Evolutionary conservation across 2,113 vertebrate genomes (phyloP).

Genomic region (Crypturellus undulatus): DNA sequence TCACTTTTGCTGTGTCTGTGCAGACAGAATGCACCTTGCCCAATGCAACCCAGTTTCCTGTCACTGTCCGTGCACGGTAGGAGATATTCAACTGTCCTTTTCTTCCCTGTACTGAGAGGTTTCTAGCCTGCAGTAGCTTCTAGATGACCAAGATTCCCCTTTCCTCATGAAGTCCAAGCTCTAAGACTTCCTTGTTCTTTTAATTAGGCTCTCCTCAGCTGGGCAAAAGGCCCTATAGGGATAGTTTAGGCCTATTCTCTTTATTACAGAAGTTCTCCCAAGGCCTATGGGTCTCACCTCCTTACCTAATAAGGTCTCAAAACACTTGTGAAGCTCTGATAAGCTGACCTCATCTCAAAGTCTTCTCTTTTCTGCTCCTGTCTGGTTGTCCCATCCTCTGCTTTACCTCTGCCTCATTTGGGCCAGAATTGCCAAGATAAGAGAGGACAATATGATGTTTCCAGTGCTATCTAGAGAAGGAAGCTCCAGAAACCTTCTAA

Average conservation of each 20-base stretch:
- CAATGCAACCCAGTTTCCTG: background rate
- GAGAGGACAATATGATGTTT: background rate
- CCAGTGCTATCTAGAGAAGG: background rate
- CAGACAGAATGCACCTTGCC: background rate
- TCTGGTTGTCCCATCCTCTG: background rate
- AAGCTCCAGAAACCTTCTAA: background rate
- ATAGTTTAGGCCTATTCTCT: background rate
- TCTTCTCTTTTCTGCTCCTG: background rate
- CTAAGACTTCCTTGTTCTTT: background rate
- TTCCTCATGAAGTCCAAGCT: background rate
- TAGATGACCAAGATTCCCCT: background rate
- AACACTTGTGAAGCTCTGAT: background rate
- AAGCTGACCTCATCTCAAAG: background rate
- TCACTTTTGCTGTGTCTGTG: background rate
- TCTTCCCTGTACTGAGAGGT: background rate
- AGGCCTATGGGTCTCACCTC: background rate
- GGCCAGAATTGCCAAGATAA: background rate
- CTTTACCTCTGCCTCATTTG: background rate
- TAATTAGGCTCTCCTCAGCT: background rate
- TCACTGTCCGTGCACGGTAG: conserved; percentile 43
- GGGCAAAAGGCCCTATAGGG: background rate
- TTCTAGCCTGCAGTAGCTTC: background rate
- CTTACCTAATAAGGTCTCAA: background rate
- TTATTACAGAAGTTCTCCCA: background rate
- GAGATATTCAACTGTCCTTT: background rate